Evolutionary conservation across 2,888 invertebrate genomes (phyloP).

Genomic region (Lamellibrachia columna): DNA sequence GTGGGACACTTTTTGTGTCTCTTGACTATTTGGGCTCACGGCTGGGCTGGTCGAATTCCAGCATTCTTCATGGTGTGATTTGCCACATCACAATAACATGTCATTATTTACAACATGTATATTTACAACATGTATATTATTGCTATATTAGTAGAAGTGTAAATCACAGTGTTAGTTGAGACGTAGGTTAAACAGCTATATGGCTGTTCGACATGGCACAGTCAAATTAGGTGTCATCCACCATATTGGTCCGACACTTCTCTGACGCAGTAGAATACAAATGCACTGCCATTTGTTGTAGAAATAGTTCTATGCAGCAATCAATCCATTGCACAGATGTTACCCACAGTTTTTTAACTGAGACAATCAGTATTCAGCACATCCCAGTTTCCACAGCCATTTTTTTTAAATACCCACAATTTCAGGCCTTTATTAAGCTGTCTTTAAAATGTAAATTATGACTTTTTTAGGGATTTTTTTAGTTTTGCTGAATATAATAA

Average conservation of each 20-base stretch:
- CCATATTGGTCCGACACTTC: background rate
- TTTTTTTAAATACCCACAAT: no score
- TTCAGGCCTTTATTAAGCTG: no score
- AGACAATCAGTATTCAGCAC: background rate
- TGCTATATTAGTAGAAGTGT: background rate
- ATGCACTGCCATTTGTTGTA: background rate
- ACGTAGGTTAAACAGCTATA: background rate
- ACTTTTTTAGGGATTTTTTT: no score
- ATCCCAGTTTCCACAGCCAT: background rate
- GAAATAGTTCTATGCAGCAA: background rate
- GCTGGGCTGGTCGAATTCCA: background rate
- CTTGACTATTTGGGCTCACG: background rate
- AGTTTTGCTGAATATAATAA: no score
- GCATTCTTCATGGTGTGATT: background rate
- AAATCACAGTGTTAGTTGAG: background rate
- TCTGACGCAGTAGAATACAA: background rate
- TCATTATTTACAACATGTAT: background rate
- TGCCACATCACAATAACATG: background rate
- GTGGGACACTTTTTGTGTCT: background rate
- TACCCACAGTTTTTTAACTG: background rate
- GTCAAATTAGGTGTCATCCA: background rate
- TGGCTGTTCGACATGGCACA: background rate
- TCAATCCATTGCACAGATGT: background rate
- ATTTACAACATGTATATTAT: background rate
- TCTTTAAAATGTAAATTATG: no score